Evolutionary conservation across 1,140 invertebrate species (phyloP).

Genomic region (Musca vetustissima): DNA sequence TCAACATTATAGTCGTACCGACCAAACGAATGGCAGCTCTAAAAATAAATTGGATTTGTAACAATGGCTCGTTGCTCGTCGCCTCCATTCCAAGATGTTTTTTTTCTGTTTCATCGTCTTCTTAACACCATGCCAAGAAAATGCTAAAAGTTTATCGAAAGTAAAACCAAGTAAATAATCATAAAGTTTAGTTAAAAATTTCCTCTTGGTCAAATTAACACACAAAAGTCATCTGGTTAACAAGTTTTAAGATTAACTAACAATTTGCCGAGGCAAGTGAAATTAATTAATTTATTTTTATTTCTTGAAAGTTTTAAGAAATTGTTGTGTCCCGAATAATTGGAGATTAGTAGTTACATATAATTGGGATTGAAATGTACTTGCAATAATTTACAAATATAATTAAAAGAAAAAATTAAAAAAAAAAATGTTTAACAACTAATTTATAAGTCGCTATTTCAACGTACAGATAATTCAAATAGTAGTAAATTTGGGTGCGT

Average conservation of each 20-base stretch:
- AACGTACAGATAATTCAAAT: too few species aligned
- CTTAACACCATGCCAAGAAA: too few species aligned
- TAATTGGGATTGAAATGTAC: too few species aligned
- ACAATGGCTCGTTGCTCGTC: not conserved
- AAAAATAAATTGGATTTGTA: conserved; percentile 22
- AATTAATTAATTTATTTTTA: conserved; percentile 24
- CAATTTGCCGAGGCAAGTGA: not conserved
- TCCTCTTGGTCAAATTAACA: too few species aligned
- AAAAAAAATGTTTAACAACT: too few species aligned
- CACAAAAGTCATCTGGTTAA: not conserved
- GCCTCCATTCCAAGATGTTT: not conserved
- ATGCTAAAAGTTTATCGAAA: not conserved
- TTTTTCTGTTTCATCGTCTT: not conserved
- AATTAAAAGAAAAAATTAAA: too few species aligned
- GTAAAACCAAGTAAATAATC: not conserved
- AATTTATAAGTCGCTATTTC: too few species aligned
- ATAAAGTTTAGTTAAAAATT: conserved; percentile 13
- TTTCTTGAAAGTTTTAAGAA: not conserved
- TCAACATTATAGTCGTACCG: conserved; percentile 1
- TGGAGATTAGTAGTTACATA: too few species aligned
- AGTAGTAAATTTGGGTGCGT: too few species aligned
- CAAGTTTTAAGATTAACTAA: not conserved
- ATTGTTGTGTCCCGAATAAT: too few species aligned
- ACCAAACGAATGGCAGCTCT: conserved; percentile 4
- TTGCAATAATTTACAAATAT: too few species aligned